phyloP scores from a whole-genome alignment of 2,888 invertebrate genomes.

The Bugulina stolonifera region DNA sequence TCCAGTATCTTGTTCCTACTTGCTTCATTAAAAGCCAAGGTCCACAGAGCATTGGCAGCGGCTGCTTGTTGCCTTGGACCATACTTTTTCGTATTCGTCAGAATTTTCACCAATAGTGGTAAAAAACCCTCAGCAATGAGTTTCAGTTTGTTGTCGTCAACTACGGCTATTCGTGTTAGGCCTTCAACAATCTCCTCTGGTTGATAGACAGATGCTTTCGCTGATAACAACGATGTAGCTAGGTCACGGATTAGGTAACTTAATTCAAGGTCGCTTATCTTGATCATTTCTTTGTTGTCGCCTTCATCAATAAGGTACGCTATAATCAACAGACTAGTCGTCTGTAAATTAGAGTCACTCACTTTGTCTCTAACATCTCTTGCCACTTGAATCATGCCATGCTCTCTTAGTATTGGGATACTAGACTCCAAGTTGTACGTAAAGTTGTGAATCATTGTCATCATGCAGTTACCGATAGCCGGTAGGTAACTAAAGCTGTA shows the following conservation, averaged over 20 bases:
- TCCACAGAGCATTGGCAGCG: conserved; percentile 18
- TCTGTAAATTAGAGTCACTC: not conserved
- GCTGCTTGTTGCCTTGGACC: not conserved
- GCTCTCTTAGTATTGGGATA: not conserved
- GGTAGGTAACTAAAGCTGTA: not conserved
- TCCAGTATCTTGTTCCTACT: not conserved
- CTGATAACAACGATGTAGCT: not conserved
- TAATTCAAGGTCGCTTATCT: not conserved
- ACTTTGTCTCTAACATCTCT: not conserved
- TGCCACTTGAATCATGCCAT: not conserved
- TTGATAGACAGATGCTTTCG: not conserved
- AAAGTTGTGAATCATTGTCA: not conserved
- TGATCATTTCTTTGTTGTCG: not conserved
- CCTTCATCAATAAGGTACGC: conserved; percentile 12
- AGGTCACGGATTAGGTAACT: not conserved
- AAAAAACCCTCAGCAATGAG: not conserved
- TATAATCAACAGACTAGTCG: conserved; percentile 6
- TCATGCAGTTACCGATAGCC: not conserved
- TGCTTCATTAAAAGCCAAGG: not conserved
- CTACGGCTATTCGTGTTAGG: not conserved
- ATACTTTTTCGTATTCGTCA: not conserved
- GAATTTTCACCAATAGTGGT: not conserved
- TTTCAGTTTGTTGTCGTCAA: not conserved
- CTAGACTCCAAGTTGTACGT: not conserved
- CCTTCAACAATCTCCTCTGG: conserved; percentile 12